These are phyloP conservation scores for Corythoichthys haematopterus DNA, from an alignment of 2,113 vertebrate genomes.

Conservation along the genomic window DNA sequence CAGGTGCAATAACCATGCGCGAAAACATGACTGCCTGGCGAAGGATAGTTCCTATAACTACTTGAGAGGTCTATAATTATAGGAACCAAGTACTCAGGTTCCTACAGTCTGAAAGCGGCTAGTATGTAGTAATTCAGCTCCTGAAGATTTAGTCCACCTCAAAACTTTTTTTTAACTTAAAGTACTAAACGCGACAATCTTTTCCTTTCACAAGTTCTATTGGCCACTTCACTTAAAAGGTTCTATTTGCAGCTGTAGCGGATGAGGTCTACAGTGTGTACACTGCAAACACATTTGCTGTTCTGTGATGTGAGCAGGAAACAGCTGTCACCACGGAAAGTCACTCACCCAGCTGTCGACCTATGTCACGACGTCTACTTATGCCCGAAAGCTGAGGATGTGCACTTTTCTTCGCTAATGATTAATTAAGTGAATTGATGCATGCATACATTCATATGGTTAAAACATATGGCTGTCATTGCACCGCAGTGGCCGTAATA, in stretches of 20 bases:
- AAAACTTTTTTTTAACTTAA: not conserved
- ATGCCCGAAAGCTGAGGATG: not conserved
- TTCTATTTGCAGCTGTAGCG: constrained; percentile 10
- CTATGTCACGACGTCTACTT: constrained; percentile 1
- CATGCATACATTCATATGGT: constrained; percentile 1
- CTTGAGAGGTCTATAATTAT: no score
- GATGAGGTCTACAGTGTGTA: not conserved
- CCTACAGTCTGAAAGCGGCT: no score
- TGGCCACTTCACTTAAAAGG: constrained; percentile 2
- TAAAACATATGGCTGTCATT: not conserved
- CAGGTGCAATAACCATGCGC: no score
- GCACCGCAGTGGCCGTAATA: not conserved
- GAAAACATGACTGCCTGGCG: no score
- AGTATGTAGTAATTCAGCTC: no score
- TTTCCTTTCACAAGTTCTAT: not conserved
- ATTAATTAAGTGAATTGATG: constrained; percentile 10
- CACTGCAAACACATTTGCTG: constrained; percentile 11
- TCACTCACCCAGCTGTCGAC: constrained; percentile 10
- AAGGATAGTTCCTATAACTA: no score
- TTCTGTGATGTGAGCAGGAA: constrained; percentile 13
- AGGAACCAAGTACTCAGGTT: no score
- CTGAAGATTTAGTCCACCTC: not conserved
- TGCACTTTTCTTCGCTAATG: constrained; percentile 6
- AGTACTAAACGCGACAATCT: not conserved
- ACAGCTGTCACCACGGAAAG: constrained; percentile 8